Evolutionary conservation across 2,113 vertebrate genomes (phyloP).

Genomic region (Dromas ardeola): DNA sequence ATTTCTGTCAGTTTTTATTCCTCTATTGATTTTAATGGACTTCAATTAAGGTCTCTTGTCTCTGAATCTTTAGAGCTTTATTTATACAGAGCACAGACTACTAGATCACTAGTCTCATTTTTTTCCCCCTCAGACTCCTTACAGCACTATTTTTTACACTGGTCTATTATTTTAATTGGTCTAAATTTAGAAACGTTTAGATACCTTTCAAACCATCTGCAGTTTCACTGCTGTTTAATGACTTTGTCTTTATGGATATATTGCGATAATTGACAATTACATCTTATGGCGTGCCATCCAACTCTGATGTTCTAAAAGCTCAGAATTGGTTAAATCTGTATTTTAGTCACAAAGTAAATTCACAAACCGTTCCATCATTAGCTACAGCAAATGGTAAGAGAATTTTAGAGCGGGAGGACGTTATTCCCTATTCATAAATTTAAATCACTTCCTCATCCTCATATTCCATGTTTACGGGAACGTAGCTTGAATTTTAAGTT

Average conservation of each 20-base stretch:
- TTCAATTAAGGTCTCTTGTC: slow-evolving; percentile 45
- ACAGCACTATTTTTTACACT: neutral
- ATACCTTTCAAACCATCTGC: neutral
- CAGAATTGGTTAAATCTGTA: neutral
- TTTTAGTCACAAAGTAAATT: slow-evolving; percentile 34
- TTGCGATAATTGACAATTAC: slow-evolving; percentile 16
- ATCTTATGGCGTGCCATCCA: neutral
- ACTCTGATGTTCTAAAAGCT: neutral
- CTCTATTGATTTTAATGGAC: slow-evolving; percentile 53
- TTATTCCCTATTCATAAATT: slow-evolving; percentile 35
- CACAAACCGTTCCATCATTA: slow-evolving; percentile 1
- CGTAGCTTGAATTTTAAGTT: neutral
- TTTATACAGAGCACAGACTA: slow-evolving; percentile 9
- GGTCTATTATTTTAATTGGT: neutral
- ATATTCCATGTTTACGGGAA: neutral
- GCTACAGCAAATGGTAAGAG: neutral
- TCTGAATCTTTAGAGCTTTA: slow-evolving; percentile 37
- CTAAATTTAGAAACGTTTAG: slow-evolving; percentile 31
- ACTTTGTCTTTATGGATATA: slow-evolving; percentile 9
- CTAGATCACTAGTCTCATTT: neutral
- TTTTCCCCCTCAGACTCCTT: neutral
- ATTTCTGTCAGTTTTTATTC: slow-evolving; percentile 42
- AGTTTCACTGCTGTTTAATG: slow-evolving; percentile 18
- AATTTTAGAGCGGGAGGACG: neutral
- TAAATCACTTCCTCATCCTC: neutral